Conservation (phyloP, 2,888 invertebrate species). For the Dione vanillae region DNA sequence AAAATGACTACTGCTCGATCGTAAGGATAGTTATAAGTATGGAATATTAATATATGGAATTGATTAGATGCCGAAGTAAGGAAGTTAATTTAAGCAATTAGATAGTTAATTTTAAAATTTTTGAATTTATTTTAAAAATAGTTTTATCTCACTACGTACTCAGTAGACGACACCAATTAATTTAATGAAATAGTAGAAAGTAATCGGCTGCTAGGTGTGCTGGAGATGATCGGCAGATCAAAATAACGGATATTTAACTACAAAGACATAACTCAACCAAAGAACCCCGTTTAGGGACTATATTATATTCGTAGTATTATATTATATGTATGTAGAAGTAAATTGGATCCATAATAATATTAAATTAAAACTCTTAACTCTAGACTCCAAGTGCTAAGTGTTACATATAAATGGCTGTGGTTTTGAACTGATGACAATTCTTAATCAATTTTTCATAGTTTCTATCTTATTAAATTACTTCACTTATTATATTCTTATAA, state of each 20-base stretch:
- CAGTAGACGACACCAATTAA: conserved; percentile 48
- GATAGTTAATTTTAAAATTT: conserved; percentile 49
- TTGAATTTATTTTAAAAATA: conserved; percentile 45
- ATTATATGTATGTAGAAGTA: conserved; percentile 51
- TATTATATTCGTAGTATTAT: conserved; percentile 32
- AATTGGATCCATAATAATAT: conserved; percentile 45
- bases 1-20: conserved; percentile 25
- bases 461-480: conserved; percentile 59
- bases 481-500: conserved; percentile 58
- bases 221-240: conserved; percentile 51
- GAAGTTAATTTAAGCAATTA: conserved; percentile 47
- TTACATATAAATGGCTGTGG: conserved; percentile 81
- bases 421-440: conserved; percentile 78
- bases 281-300: conserved; percentile 43
- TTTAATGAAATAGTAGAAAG: conserved; percentile 41
- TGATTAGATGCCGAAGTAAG: conserved; percentile 60
- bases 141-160: conserved; percentile 39
- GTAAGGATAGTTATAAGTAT: conserved; percentile 25
- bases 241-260: conserved; percentile 63
- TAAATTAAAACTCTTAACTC: conserved; percentile 53
- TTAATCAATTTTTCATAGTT: conserved; percentile 67
- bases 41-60: conserved; percentile 59
- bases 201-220: conserved; percentile 40
- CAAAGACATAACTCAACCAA: conserved; percentile 42
- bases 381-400: conserved; percentile 78